phyloP scores from a whole-genome alignment of 2,113 vertebrate genomes.

The Gobio gobio region DNA sequence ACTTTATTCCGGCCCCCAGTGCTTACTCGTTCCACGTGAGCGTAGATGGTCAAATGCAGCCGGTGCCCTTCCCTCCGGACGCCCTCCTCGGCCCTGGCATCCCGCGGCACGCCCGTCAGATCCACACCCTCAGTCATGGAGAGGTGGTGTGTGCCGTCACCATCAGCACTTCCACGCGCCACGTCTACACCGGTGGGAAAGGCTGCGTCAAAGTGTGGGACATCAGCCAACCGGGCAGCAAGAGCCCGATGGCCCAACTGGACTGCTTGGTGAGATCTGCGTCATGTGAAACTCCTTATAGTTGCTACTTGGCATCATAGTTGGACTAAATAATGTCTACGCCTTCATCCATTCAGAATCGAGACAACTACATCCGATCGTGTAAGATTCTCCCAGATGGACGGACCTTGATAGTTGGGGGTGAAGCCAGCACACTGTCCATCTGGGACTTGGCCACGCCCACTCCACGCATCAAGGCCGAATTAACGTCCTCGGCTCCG shows the following conservation, averaged over 20 bases:
- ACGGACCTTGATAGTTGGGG: slow-evolving; percentile 93
- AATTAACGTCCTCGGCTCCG: slow-evolving; percentile 95
- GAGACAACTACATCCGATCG: slow-evolving; percentile 99
- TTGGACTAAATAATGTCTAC: not conserved
- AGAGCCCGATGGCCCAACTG: slow-evolving; percentile 94
- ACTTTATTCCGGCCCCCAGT: slow-evolving; percentile 65
- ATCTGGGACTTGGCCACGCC: slow-evolving; percentile 99
- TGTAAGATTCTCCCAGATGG: slow-evolving; percentile 96
- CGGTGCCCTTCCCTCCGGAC: slow-evolving; percentile 91
- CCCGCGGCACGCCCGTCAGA: slow-evolving; percentile 91
- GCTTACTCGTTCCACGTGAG: slow-evolving; percentile 95
- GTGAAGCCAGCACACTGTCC: slow-evolving; percentile 97
- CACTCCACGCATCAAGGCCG: slow-evolving; percentile 98
- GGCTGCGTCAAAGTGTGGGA: slow-evolving; percentile 97
- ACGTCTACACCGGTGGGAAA: slow-evolving; percentile 93
- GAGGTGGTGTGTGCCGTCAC: slow-evolving; percentile 94
- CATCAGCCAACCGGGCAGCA: slow-evolving; percentile 94
- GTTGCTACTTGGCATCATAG: not conserved
- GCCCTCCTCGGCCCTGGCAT: slow-evolving; percentile 92
- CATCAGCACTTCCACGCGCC: slow-evolving; percentile 93
- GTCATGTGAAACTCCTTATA: not conserved
- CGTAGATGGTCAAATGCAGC: slow-evolving; percentile 94
- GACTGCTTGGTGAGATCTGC: slow-evolving; percentile 84
- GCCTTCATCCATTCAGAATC: slow-evolving; percentile 79
- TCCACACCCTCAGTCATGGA: slow-evolving; percentile 93